These are phyloP conservation scores for Agapornis roseicollis DNA, from an alignment of 2,113 vertebrate genomes.

Conservation along the genomic window DNA sequence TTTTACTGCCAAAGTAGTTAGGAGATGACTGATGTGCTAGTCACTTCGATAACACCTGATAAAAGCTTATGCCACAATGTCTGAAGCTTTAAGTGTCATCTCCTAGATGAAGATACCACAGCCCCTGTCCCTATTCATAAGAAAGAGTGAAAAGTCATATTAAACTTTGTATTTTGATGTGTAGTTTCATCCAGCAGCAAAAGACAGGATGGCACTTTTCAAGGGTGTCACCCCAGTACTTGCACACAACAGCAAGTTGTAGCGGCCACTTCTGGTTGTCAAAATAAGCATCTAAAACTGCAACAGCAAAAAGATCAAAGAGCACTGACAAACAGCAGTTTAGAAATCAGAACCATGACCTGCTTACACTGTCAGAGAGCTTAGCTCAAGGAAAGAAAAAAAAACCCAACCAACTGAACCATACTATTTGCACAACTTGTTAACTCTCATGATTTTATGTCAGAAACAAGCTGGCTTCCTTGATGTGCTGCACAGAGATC, in stretches of 20 bases:
- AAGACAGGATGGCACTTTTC: background rate
- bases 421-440: background rate
- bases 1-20: background rate
- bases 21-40: background rate
- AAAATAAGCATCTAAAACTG: background rate
- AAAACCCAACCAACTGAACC: background rate
- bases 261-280: background rate
- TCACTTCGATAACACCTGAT: background rate
- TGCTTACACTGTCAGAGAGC: background rate
- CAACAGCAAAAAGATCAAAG: background rate
- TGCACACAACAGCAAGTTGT: background rate
- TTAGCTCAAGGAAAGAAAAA: background rate
- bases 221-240: background rate
- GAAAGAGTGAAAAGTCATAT: background rate
- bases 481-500: background rate
- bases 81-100: background rate
- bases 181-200: background rate
- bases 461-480: background rate
- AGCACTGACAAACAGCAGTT: background rate
- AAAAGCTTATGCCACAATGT: background rate
- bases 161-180: rapidly evolving
- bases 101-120: background rate
- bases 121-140: background rate
- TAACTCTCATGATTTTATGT: background rate
- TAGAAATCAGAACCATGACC: background rate